Evolutionary conservation across 2,888 invertebrate species (phyloP).

Genomic region (Vanessa cardui): DNA sequence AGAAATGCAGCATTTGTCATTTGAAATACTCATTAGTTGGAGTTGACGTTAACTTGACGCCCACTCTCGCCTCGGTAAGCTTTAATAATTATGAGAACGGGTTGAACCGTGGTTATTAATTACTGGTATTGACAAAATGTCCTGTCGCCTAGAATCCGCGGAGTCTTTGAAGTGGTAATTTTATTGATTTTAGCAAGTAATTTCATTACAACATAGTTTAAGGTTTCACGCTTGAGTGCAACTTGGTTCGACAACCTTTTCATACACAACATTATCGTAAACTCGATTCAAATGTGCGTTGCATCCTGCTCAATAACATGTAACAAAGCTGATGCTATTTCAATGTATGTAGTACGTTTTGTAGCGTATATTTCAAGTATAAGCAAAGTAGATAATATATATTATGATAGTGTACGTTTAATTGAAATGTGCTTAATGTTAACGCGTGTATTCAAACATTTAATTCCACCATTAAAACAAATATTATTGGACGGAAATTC

Average conservation of each 20-base stretch:
- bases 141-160: slow-evolving; percentile 53
- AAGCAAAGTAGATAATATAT: background rate
- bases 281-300: slow-evolving; percentile 1
- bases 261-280: slow-evolving; percentile 17
- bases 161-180: slow-evolving; percentile 54
- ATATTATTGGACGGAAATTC: slow-evolving; percentile 1
- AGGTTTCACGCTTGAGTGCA: slow-evolving; percentile 40
- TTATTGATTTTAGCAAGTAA: slow-evolving; percentile 54
- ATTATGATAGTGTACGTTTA: background rate
- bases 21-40: slow-evolving; percentile 74
- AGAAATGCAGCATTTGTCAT: slow-evolving; percentile 76
- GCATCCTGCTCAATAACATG: slow-evolving; percentile 1
- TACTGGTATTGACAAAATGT: slow-evolving; percentile 75
- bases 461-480: background rate
- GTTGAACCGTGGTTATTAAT: slow-evolving; percentile 68
- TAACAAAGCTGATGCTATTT: background rate
- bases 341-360: slow-evolving; percentile 3
- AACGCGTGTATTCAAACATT: background rate
- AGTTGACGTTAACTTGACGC: slow-evolving; percentile 79
- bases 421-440: background rate
- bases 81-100: slow-evolving; percentile 76
- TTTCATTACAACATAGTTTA: slow-evolving; percentile 41
- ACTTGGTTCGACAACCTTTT: slow-evolving; percentile 12
- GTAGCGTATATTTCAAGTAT: background rate
- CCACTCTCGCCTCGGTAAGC: slow-evolving; percentile 66